Conservation (phyloP, 2,797 vertebrate species). For the Dryobates pubescens region DNA sequence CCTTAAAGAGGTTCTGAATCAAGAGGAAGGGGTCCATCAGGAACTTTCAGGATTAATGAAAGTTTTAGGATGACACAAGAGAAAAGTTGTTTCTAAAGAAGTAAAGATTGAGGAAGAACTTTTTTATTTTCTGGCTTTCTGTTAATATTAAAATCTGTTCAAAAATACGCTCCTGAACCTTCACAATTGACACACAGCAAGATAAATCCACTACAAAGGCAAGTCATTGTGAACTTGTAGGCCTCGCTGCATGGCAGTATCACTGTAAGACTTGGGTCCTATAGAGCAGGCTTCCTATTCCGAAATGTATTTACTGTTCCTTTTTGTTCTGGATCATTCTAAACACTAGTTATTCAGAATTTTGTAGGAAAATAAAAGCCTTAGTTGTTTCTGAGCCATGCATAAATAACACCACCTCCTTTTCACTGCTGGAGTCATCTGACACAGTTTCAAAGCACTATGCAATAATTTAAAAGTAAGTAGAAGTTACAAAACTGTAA, state of each 20-base stretch:
- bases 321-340: not conserved
- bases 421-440: not conserved
- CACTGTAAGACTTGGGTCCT: not conserved
- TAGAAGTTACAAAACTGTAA: not conserved
- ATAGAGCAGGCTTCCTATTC: not conserved
- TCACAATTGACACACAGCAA: not conserved
- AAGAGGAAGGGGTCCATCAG: not conserved
- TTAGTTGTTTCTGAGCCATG: not conserved
- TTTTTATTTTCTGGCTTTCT: not conserved
- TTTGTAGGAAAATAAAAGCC: not conserved
- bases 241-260: not conserved
- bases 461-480: not conserved
- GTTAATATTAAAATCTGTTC: not conserved
- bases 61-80: not conserved
- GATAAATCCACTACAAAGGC: not conserved
- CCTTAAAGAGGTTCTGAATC: not conserved
- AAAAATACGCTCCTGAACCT: not conserved
- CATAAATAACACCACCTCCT: not conserved
- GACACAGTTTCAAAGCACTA: not conserved
- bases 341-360: not conserved
- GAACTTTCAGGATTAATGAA: not conserved
- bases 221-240: not conserved
- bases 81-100: not conserved
- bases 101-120: not conserved
- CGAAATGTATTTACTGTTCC: not conserved